These are phyloP conservation scores for Agriopis leucophaearia DNA, from an alignment of 2,888 invertebrate genomes.

Conservation along the genomic window DNA sequence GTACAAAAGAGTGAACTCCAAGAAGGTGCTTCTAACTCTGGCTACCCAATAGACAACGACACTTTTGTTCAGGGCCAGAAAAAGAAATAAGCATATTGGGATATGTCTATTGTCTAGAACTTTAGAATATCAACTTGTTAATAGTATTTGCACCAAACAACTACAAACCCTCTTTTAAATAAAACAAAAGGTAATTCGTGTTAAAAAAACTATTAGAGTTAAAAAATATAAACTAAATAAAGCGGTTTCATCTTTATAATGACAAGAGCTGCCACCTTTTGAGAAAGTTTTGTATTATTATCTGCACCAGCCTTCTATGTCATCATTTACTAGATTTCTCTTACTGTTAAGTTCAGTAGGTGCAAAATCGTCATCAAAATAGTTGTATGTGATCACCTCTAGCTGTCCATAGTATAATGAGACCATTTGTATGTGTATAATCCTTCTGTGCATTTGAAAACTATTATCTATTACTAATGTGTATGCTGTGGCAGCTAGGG, in stretches of 20 bases:
- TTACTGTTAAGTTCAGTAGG: conserved; percentile 46
- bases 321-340: conserved; percentile 49
- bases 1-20: conserved; percentile 65
- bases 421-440: conserved; percentile 57
- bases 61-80: conserved; percentile 51
- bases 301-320: conserved; percentile 15
- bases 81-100: conserved; percentile 5
- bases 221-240: not conserved
- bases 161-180: not conserved
- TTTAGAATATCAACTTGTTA: not conserved
- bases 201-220: not conserved
- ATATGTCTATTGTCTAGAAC: too few relatives aligned
- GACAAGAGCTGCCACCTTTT: not conserved
- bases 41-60: conserved; percentile 66
- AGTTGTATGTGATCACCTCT: conserved; percentile 55
- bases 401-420: conserved; percentile 58
- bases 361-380: conserved; percentile 47
- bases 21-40: conserved; percentile 54
- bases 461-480: conserved; percentile 53
- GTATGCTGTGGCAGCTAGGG: conserved; percentile 55
- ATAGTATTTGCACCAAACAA: not conserved
- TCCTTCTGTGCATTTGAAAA: conserved; percentile 28
- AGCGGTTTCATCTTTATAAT: not conserved
- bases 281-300: conserved; percentile 12
- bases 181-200: not conserved